Conservation (phyloP, 2,797 vertebrate species). For the Arctocebus calabarensis region DNA sequence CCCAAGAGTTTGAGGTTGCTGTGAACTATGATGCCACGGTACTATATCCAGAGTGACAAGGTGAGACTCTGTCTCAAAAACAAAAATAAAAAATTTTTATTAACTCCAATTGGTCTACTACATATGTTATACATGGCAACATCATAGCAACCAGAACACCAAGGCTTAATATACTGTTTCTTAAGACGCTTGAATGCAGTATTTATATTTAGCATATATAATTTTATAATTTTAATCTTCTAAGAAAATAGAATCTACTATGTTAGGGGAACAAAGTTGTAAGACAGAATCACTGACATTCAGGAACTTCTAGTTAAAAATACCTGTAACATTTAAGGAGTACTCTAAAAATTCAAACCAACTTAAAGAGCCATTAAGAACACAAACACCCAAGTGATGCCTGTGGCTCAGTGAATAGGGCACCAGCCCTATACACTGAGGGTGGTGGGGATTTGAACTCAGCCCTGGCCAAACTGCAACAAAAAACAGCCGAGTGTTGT, state of each 20-base stretch:
- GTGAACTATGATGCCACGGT: no score
- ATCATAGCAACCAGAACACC: conserved; percentile 41
- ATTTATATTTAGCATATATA: background rate
- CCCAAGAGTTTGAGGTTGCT: no score
- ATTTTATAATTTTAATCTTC: conserved; percentile 39
- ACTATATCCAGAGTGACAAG: no score
- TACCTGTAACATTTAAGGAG: background rate
- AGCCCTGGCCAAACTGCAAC: no score
- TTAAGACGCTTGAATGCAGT: background rate
- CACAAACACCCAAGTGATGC: background rate
- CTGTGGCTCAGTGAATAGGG: no score
- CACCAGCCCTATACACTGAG: no score
- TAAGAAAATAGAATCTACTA: background rate
- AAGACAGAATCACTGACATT: background rate
- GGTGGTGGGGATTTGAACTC: no score
- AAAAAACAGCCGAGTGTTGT: no score
- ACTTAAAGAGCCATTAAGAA: conserved; percentile 33
- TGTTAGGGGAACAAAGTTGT: background rate
- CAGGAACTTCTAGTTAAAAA: background rate
- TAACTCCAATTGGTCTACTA: conserved; percentile 46
- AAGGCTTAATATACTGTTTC: background rate
- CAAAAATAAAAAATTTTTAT: conserved; percentile 60
- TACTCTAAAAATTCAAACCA: conserved; percentile 39
- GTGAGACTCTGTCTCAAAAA: no score
- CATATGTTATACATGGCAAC: background rate